Evolutionary conservation across 2,888 invertebrate genomes (phyloP).

Genomic region (Dione juno): DNA sequence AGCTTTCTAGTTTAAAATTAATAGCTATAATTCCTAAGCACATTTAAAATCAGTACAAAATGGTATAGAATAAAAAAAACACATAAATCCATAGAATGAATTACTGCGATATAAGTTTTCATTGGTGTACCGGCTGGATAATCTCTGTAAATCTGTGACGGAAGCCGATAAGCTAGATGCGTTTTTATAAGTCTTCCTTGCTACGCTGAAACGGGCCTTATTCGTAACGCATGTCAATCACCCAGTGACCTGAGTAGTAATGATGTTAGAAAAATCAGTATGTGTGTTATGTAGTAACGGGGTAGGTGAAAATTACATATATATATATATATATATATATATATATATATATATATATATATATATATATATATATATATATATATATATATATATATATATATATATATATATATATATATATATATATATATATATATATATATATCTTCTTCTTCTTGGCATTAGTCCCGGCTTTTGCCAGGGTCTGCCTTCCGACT

Average conservation of each 20-base stretch:
- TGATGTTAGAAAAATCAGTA: slow-evolving; percentile 7
- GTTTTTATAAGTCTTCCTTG: slow-evolving; percentile 65
- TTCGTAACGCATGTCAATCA: slow-evolving; percentile 34
- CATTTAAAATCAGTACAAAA: not conserved
- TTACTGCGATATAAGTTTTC: slow-evolving; percentile 52
- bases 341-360: too few species aligned
- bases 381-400: too few species aligned
- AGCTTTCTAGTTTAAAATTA: too few species aligned
- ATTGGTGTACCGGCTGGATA: slow-evolving; percentile 58
- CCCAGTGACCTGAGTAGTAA: slow-evolving; percentile 37
- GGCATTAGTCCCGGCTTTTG: too few species aligned
- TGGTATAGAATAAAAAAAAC: slow-evolving; percentile 32
- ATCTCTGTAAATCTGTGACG: slow-evolving; percentile 68
- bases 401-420: too few species aligned
- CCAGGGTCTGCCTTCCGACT: too few species aligned
- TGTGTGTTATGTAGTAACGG: not conserved
- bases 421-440: too few species aligned
- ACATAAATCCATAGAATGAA: slow-evolving; percentile 46
- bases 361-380: too few species aligned
- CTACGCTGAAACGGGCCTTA: slow-evolving; percentile 42
- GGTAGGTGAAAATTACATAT: not conserved
- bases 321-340: too few species aligned
- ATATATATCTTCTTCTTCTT: too few species aligned
- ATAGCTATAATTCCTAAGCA: not conserved
- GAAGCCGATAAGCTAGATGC: slow-evolving; percentile 67